phyloP scores from a whole-genome alignment of 53 echinoderm and acorn worm species.

The Holothuria scabra region DNA sequence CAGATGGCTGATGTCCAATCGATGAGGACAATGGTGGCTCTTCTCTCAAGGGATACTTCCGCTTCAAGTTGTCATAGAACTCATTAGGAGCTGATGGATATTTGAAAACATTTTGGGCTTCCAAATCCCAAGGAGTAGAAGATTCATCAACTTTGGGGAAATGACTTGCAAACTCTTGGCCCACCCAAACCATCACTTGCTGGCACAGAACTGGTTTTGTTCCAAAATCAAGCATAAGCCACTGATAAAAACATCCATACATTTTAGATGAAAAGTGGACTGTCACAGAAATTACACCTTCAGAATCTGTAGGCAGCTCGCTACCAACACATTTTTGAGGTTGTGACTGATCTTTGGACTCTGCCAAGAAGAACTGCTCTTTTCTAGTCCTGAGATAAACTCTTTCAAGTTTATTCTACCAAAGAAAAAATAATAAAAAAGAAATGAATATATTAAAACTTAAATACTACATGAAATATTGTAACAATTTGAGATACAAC shows the following conservation, averaged over 20 bases:
- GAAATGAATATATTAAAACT: too few relatives aligned
- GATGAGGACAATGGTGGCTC: background rate
- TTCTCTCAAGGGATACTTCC: background rate
- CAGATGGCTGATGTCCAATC: background rate
- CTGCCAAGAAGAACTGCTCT: too few relatives aligned
- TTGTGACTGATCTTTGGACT: too few relatives aligned
- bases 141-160: background rate
- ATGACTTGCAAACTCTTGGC: background rate
- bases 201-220: background rate
- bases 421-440: too few relatives aligned
- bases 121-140: background rate
- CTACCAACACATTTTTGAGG: too few relatives aligned
- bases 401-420: too few relatives aligned
- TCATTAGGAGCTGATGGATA: background rate
- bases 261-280: slow-evolving; percentile 3
- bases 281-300: background rate
- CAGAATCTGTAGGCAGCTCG: too few relatives aligned
- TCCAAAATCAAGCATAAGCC: slow-evolving; percentile 28
- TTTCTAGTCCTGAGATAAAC: too few relatives aligned
- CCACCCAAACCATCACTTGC: slow-evolving; percentile 9
- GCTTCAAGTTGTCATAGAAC: slow-evolving; percentile 7
- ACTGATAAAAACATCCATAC: background rate
- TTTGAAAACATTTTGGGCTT: background rate
- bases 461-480: too few relatives aligned
- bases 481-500: too few relatives aligned